Conservation (phyloP, 1,140 invertebrate species). For the Drosophila trapezifrons region DNA sequence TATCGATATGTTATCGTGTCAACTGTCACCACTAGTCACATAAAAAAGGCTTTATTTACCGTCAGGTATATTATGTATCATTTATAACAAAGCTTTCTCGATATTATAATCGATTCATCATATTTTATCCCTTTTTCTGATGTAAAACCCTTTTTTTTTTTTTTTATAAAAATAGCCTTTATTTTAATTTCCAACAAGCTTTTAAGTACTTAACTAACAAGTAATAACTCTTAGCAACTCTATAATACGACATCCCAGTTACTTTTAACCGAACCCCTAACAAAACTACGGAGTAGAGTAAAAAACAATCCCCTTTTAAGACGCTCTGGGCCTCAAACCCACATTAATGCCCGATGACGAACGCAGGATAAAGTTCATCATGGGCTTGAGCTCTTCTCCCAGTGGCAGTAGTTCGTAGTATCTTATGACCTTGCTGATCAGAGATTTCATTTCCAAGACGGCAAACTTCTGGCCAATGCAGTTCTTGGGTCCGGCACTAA, state of each 20-base stretch:
- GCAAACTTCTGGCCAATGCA: slow-evolving; percentile 92
- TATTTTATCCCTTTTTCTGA: background rate
- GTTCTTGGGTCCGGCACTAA: slow-evolving; percentile 87
- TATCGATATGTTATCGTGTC: too few relatives aligned
- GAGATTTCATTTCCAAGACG: slow-evolving; percentile 89
- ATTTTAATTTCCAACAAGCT: slow-evolving; percentile 1
- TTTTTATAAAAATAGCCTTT: background rate
- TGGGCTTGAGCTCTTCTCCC: slow-evolving; percentile 51
- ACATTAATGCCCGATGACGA: slow-evolving; percentile 55
- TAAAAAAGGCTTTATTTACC: too few relatives aligned
- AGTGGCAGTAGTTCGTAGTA: slow-evolving; percentile 85
- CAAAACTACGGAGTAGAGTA: background rate
- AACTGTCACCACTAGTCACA: too few relatives aligned
- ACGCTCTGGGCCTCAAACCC: slow-evolving; percentile 46
- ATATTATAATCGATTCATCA: background rate
- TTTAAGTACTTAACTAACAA: slow-evolving; percentile 7
- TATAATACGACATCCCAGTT: slow-evolving; percentile 24
- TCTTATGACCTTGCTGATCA: slow-evolving; percentile 87
- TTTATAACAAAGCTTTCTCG: too few relatives aligned
- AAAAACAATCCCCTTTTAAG: background rate
- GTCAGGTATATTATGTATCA: background rate
- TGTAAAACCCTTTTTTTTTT: background rate
- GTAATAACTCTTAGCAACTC: background rate
- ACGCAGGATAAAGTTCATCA: slow-evolving; percentile 69
- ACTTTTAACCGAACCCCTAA: slow-evolving; percentile 5